Evolutionary conservation across 64 coral and sea anemone genomes (phyloP).

Genomic region (Acropora tenuis): DNA sequence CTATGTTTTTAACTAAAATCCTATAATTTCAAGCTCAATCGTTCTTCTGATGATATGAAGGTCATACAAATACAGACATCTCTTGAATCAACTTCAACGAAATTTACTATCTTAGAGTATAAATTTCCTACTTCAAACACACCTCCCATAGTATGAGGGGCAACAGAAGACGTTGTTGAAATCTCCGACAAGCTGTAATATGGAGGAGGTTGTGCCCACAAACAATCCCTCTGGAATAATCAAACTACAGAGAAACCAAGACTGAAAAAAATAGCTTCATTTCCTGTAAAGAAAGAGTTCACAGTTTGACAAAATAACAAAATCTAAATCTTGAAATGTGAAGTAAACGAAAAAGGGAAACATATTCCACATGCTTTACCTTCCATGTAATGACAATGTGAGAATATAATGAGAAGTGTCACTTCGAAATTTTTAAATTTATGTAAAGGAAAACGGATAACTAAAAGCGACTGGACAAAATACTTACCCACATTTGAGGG

Average conservation of each 20-base stretch:
- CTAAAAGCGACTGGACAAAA: neutral
- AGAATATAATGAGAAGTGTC: neutral
- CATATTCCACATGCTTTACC: too few species aligned
- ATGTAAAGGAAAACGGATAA: neutral
- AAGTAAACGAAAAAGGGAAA: neutral
- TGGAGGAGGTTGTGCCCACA: neutral
- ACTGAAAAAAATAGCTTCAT: too few species aligned
- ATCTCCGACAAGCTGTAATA: constrained; percentile 12
- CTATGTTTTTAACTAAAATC: neutral
- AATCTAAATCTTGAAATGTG: neutral
- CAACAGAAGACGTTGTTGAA: constrained; percentile 2
- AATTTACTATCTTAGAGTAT: neutral
- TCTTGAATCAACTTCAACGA: neutral
- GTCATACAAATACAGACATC: neutral
- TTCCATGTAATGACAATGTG: too few species aligned
- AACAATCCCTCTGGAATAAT: too few species aligned
- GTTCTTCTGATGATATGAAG: neutral
- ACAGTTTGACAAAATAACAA: neutral
- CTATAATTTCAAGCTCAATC: neutral
- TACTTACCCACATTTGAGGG: neutral
- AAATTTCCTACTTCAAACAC: too few species aligned
- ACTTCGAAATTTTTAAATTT: neutral
- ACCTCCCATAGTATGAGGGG: neutral
- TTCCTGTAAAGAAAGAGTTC: neutral
- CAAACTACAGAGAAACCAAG: too few species aligned